Evolutionary conservation across 2,888 invertebrate genomes (phyloP).

Genomic region (Drosophila quinaria): DNA sequence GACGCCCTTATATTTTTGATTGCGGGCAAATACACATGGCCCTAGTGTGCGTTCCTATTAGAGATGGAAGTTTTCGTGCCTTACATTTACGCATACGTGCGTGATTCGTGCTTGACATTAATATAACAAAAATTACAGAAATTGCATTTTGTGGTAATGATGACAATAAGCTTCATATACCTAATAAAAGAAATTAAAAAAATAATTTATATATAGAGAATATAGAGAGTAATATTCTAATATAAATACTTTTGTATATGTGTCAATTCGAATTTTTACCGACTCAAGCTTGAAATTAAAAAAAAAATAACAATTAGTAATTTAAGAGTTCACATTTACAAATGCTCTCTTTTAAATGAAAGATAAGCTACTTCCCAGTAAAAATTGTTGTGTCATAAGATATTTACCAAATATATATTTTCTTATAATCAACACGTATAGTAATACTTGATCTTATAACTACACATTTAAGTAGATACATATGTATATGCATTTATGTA

Average conservation of each 20-base stretch:
- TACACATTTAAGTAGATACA: conserved; percentile 42
- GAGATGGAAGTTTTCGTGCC: conserved; percentile 39
- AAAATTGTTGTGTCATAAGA: background rate
- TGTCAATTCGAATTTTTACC: conserved; percentile 10
- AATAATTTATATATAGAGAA: conserved; percentile 12
- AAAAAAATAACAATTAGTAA: background rate
- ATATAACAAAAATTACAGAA: conserved; percentile 16
- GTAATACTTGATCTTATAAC: conserved; percentile 62
- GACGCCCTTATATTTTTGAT: background rate
- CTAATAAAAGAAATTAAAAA: conserved; percentile 20
- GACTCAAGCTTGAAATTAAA: background rate
- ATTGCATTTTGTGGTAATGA: conserved; percentile 5
- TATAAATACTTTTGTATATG: background rate
- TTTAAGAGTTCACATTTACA: background rate
- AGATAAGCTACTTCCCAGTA: background rate
- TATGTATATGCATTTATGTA: conserved; percentile 39
- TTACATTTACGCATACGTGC: conserved; percentile 20
- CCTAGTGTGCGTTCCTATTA: conserved; percentile 27
- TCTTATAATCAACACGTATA: conserved; percentile 61
- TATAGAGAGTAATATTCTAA: background rate
- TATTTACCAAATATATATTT: conserved; percentile 37
- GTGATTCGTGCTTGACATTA: conserved; percentile 8
- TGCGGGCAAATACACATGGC: conserved; percentile 13
- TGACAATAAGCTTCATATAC: conserved; percentile 47
- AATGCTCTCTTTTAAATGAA: background rate